phyloP scores from a whole-genome alignment of 2,797 vertebrate genomes.

The Falco naumanni region DNA sequence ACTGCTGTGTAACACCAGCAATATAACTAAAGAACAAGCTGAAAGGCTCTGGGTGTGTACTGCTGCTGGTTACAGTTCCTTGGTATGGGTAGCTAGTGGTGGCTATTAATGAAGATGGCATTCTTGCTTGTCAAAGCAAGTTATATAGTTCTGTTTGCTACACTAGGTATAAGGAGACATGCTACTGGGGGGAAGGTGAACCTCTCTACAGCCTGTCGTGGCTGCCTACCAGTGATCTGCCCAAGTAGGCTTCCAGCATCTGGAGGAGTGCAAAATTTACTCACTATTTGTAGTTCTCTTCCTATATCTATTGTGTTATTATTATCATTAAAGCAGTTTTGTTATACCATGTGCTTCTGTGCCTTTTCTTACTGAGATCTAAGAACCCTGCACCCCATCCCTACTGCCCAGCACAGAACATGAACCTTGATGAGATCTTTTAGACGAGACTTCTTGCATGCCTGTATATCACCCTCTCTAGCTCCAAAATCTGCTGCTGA shows the following conservation, averaged over 20 bases:
- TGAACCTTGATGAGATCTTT: background rate
- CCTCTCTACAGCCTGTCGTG: background rate
- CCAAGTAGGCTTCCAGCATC: background rate
- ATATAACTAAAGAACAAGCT: background rate
- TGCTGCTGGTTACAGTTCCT: background rate
- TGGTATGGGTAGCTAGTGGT: background rate
- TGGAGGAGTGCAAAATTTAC: background rate
- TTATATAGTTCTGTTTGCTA: background rate
- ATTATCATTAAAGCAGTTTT: background rate
- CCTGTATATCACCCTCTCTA: background rate
- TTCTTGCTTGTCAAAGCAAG: background rate
- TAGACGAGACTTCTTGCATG: background rate
- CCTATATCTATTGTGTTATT: background rate
- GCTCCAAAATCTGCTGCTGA: background rate
- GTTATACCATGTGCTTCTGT: background rate
- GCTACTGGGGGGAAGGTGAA: background rate
- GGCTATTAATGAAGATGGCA: background rate
- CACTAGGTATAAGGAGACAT: background rate
- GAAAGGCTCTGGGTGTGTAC: background rate
- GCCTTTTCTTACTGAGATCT: background rate
- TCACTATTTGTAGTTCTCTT: background rate
- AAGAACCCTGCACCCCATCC: background rate
- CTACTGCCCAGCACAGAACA: background rate
- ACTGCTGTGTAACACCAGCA: background rate
- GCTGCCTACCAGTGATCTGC: background rate